These are phyloP conservation scores for Zaprionus lachaisei DNA, from an alignment of 1,140 invertebrate species.

Conservation along the genomic window DNA sequence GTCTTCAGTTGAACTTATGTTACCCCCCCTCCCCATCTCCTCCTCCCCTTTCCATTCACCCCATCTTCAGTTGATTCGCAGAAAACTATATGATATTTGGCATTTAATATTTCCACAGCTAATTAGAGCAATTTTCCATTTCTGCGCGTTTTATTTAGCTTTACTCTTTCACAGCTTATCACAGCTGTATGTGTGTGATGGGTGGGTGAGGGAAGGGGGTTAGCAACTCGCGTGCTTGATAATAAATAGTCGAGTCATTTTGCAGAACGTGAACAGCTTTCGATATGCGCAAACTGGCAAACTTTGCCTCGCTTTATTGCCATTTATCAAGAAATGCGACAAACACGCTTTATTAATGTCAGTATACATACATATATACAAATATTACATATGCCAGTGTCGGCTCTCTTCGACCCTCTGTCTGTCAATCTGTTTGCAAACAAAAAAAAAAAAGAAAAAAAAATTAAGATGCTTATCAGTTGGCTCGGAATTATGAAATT, in stretches of 20 bases:
- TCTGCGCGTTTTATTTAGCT: not conserved
- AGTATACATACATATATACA: not conserved
- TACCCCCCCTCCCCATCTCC: not conserved
- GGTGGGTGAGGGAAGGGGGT: not conserved
- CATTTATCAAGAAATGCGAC: slow-evolving; percentile 12
- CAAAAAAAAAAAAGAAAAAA: not conserved
- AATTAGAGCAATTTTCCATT: slow-evolving; percentile 2
- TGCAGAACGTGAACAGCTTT: slow-evolving; percentile 14
- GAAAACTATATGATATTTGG: not conserved
- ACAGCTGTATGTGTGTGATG: not conserved
- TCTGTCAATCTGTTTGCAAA: not conserved
- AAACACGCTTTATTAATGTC: slow-evolving; percentile 14
- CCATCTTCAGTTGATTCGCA: slow-evolving; percentile 1
- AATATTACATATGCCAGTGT: not conserved
- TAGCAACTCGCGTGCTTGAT: slow-evolving; percentile 16
- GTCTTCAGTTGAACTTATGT: not conserved
- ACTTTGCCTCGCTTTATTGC: slow-evolving; percentile 1
- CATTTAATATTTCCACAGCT: not conserved
- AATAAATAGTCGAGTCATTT: slow-evolving; percentile 16
- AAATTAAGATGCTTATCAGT: slow-evolving; percentile 2
- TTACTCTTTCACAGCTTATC: slow-evolving; percentile 2
- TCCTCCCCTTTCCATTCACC: not conserved
- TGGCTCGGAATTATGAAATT: not conserved
- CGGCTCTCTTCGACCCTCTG: not conserved
- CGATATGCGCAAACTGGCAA: not conserved